Percentiles rank a stretch among this genome's conserved stretches.
Evolutionary conservation across 2,113 vertebrate species (phyloP).

Genomic region (Chaetorhynchus papuensis): DNA sequence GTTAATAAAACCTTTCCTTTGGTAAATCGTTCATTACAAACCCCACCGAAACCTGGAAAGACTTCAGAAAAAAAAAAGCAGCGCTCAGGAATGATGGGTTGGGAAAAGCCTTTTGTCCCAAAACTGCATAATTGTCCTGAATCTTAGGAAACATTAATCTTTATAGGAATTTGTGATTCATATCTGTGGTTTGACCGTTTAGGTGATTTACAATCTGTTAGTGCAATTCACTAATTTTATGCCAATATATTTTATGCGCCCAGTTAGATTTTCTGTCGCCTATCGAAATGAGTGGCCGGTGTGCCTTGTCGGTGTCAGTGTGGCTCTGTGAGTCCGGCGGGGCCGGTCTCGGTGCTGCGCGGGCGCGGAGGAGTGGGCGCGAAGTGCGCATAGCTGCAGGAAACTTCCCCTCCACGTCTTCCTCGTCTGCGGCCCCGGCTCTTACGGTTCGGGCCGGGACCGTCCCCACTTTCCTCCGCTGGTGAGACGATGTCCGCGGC

Average conservation of each 20-base stretch:
- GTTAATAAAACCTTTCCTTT: constrained; percentile 63
- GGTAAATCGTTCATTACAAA: constrained; percentile 28
- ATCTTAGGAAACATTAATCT: constrained; percentile 58
- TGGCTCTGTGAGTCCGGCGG: not conserved
- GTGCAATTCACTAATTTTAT: constrained; percentile 51
- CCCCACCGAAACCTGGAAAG: constrained; percentile 15
- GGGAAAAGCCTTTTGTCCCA: constrained; percentile 45
- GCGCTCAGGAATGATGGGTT: not conserved
- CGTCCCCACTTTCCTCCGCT: not conserved
- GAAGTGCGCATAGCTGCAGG: not conserved
- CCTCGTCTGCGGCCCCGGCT: not conserved
- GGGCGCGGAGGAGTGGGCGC: not conserved
- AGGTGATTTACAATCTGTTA: constrained; percentile 45
- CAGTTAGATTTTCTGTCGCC: not conserved
- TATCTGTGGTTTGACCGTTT: constrained; percentile 47
- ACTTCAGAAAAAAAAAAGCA: not conserved
- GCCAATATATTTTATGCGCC: constrained; percentile 9
- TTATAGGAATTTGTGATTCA: constrained; percentile 59
- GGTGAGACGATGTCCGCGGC: not conserved
- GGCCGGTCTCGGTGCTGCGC: not conserved
- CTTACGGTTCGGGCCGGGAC: not conserved
- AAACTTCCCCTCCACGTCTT: not conserved
- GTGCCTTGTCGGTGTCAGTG: not conserved
- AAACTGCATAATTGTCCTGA: constrained; percentile 39
- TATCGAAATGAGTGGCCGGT: not conserved